A percentile compares a stretch with the other conserved stretches of the same genome.
Conservation (phyloP, 2,113 vertebrate genomes). For the Pithys albifrons region DNA sequence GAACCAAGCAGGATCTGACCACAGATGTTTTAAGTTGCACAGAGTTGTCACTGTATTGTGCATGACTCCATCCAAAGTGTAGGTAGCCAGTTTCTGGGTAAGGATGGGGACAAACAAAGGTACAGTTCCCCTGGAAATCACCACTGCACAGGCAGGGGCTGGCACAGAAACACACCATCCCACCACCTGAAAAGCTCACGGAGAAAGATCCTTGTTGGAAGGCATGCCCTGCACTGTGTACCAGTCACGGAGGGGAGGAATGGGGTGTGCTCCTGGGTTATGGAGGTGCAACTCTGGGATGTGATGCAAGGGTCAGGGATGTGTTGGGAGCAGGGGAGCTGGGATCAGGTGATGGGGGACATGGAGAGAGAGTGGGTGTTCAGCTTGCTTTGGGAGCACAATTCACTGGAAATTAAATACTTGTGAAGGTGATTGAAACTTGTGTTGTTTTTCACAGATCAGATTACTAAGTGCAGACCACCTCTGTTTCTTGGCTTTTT, state of each 20-base stretch:
- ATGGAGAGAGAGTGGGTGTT: neutral
- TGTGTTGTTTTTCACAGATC: neutral
- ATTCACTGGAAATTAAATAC: neutral
- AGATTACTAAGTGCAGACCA: neutral
- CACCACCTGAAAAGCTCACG: neutral
- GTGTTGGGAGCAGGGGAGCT: fast-evolving
- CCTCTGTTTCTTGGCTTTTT: neutral
- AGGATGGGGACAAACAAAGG: neutral
- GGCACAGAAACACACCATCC: neutral
- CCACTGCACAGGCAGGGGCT: neutral
- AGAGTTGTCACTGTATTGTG: neutral
- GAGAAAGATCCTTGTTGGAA: neutral
- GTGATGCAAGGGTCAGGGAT: neutral
- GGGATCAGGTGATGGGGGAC: fast-evolving
- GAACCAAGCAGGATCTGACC: neutral
- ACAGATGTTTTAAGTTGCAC: neutral
- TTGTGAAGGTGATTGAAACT: neutral
- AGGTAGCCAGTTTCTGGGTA: neutral
- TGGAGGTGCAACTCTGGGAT: neutral
- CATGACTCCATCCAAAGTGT: neutral
- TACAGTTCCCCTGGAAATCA: neutral
- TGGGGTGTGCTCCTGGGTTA: neutral
- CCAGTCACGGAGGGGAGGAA: fast-evolving
- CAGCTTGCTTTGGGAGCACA: fast-evolving
- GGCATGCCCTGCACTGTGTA: neutral